phyloP scores from a whole-genome alignment of 1,140 invertebrate genomes.

The Brachionus rotundiformis region DNA sequence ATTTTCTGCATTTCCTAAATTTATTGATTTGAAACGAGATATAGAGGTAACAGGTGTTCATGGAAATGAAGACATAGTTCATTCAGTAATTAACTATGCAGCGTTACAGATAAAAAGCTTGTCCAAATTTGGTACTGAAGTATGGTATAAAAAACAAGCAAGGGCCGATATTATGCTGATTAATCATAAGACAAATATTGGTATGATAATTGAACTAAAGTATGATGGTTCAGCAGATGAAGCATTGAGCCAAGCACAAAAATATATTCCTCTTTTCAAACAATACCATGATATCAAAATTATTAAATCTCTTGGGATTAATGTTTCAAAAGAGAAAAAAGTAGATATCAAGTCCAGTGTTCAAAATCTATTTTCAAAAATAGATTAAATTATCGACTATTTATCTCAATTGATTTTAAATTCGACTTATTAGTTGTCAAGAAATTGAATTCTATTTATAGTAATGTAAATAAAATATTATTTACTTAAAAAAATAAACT shows the following conservation, averaged over 20 bases:
- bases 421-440: too few species aligned
- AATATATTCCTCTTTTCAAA: constrained; percentile 28
- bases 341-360: neutral
- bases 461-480: too few species aligned
- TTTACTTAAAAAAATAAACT: too few species aligned
- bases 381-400: too few species aligned
- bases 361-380: neutral
- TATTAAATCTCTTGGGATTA: constrained; percentile 11
- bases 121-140: constrained; percentile 23
- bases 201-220: constrained; percentile 36
- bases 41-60: neutral
- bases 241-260: constrained; percentile 4
- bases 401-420: too few species aligned
- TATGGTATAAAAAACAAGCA: constrained; percentile 19
- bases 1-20: neutral
- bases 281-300: constrained; percentile 1
- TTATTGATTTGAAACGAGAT: neutral
- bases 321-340: constrained; percentile 22
- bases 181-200: neutral
- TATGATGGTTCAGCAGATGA: constrained; percentile 21
- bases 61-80: constrained; percentile 42
- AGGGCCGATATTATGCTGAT: constrained; percentile 36
- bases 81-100: constrained; percentile 24
- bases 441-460: too few species aligned
- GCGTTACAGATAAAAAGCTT: constrained; percentile 10